Evolutionary conservation across 2,888 invertebrate species (phyloP).

Genomic region (Standfussiana lucernea): DNA sequence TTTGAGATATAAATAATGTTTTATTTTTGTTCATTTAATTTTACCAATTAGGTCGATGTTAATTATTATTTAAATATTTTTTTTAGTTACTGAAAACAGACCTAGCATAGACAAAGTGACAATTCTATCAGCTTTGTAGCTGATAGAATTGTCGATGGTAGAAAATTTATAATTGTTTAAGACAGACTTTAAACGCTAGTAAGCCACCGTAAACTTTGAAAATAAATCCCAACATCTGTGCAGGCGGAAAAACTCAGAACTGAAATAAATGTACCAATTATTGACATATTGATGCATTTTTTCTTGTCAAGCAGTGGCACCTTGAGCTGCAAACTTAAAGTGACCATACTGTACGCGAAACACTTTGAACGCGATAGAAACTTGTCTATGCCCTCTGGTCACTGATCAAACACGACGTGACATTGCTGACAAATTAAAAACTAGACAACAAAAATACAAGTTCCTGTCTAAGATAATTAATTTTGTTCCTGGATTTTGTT

Average conservation of each 20-base stretch:
- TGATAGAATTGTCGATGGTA: too few relatives aligned
- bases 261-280: too few relatives aligned
- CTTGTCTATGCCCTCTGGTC: background rate
- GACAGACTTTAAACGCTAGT: too few relatives aligned
- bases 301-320: too few relatives aligned
- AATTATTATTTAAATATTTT: background rate
- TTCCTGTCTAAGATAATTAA: background rate
- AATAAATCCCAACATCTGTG: too few relatives aligned
- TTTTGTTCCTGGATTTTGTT: background rate
- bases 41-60: background rate
- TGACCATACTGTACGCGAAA: background rate
- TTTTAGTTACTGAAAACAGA: background rate
- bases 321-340: too few relatives aligned
- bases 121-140: too few relatives aligned
- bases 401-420: background rate
- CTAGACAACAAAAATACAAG: background rate
- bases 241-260: too few relatives aligned
- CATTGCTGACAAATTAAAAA: background rate
- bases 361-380: background rate
- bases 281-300: too few relatives aligned
- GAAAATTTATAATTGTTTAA: too few relatives aligned
- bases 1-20: conserved; percentile 1
- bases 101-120: background rate
- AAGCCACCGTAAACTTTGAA: too few relatives aligned
- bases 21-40: background rate